These are phyloP conservation scores for Porphyrio hochstetteri DNA, from an alignment of 2,113 vertebrate species.

Conservation along the genomic window DNA sequence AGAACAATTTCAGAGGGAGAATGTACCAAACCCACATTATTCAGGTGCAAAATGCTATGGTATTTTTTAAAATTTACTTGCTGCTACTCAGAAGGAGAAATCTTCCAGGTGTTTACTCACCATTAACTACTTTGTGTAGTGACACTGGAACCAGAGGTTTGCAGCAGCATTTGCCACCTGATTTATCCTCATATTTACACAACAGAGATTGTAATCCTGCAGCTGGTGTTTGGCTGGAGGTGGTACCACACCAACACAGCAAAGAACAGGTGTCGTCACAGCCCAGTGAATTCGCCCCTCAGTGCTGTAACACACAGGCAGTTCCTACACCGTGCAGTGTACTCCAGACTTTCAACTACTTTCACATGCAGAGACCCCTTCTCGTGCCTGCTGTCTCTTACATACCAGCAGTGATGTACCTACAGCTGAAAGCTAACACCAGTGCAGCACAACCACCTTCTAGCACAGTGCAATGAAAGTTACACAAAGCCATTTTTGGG, in stretches of 20 bases:
- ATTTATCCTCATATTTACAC: neutral
- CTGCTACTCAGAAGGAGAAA: neutral
- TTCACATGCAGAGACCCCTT: neutral
- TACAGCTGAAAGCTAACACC: neutral
- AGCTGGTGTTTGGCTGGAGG: neutral
- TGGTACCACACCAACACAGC: neutral
- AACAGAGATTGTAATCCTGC: neutral
- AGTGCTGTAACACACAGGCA: rapidly evolving
- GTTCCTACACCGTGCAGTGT: rapidly evolving
- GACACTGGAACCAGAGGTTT: neutral
- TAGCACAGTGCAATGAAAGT: neutral
- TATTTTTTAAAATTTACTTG: neutral
- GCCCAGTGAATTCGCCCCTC: rapidly evolving
- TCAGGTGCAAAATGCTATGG: neutral
- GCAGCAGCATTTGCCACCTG: neutral
- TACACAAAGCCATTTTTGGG: neutral
- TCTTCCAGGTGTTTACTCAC: neutral
- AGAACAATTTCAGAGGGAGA: neutral
- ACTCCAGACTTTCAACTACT: neutral
- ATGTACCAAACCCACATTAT: neutral
- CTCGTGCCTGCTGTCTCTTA: neutral
- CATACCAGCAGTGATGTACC: neutral
- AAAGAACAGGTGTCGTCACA: neutral
- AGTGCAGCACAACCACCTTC: neutral
- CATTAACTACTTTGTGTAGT: neutral